phyloP scores from a whole-genome alignment of 2,113 vertebrate genomes.

The Limnothrissa miodon region DNA sequence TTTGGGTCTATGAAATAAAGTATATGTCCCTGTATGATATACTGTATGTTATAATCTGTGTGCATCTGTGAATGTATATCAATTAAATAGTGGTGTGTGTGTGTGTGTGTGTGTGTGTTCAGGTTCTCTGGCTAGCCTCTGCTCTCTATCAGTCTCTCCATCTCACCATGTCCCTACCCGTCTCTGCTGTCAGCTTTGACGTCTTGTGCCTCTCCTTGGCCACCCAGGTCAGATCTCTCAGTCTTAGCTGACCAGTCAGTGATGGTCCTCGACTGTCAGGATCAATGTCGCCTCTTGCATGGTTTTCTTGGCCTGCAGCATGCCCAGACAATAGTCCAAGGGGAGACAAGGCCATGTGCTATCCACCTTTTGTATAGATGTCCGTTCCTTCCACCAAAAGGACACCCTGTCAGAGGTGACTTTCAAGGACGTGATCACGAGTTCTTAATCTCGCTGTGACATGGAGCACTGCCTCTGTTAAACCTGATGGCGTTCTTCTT shows the following conservation, averaged over 20 bases:
- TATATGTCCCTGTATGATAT: neutral
- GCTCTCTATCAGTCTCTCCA: neutral
- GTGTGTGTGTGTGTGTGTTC: slow-evolving; percentile 21
- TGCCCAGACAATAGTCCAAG: neutral
- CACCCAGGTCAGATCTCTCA: slow-evolving; percentile 7
- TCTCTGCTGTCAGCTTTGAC: slow-evolving; percentile 17
- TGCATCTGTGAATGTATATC: slow-evolving; percentile 23
- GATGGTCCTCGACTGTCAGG: neutral
- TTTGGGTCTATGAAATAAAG: neutral
- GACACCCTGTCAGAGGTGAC: neutral
- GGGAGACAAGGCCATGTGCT: neutral
- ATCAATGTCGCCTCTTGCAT: neutral
- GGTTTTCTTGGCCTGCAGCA: neutral
- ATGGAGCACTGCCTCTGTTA: slow-evolving; percentile 20
- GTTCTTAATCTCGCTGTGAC: slow-evolving; percentile 9
- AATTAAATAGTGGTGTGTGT: slow-evolving; percentile 18
- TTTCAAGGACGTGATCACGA: neutral
- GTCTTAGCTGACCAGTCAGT: neutral
- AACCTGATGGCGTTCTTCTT: neutral
- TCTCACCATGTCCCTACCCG: slow-evolving; percentile 19
- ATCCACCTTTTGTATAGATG: neutral
- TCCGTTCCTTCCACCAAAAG: neutral
- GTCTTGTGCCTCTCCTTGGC: neutral
- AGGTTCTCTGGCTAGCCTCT: neutral
- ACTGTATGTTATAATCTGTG: slow-evolving; percentile 18